These are phyloP conservation scores for Notodonta ziczac DNA, from an alignment of 2,888 invertebrate genomes.

Conservation along the genomic window DNA sequence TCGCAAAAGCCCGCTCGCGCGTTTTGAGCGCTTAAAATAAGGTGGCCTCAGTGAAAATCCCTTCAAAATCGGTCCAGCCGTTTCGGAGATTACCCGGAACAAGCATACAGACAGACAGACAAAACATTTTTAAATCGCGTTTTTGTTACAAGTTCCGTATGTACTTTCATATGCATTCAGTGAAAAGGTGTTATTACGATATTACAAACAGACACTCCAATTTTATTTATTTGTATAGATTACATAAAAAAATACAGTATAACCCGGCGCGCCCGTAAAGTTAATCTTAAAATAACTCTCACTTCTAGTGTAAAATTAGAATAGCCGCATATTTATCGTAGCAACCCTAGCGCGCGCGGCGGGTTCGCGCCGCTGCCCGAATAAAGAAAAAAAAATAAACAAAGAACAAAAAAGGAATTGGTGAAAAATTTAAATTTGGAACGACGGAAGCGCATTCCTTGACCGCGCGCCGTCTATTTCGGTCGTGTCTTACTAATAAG, in stretches of 20 bases:
- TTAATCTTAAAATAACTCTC: neutral
- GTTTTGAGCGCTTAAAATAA: too few relatives aligned
- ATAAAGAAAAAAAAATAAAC: conserved; percentile 30
- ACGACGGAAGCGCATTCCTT: conserved; percentile 68
- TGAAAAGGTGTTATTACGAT: too few relatives aligned
- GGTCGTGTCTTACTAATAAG: conserved; percentile 37
- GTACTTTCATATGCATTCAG: too few relatives aligned
- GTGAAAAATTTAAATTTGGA: conserved; percentile 65
- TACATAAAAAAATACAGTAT: neutral
- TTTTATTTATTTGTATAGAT: too few relatives aligned
- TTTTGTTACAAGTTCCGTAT: too few relatives aligned
- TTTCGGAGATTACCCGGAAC: too few relatives aligned
- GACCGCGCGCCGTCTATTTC: conserved; percentile 56
- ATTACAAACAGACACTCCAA: too few relatives aligned
- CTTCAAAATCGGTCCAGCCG: too few relatives aligned
- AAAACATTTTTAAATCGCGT: too few relatives aligned
- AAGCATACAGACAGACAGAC: too few relatives aligned
- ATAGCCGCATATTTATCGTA: neutral
- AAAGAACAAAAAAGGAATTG: conserved; percentile 48
- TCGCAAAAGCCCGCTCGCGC: too few relatives aligned
- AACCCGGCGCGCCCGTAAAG: neutral
- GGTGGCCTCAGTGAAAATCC: too few relatives aligned
- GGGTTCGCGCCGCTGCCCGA: neutral
- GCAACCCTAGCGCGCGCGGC: neutral
- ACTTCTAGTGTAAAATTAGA: neutral